These are phyloP conservation scores for Protophormia terraenovae DNA, from an alignment of 2,888 invertebrate species.

Conservation along the genomic window DNA sequence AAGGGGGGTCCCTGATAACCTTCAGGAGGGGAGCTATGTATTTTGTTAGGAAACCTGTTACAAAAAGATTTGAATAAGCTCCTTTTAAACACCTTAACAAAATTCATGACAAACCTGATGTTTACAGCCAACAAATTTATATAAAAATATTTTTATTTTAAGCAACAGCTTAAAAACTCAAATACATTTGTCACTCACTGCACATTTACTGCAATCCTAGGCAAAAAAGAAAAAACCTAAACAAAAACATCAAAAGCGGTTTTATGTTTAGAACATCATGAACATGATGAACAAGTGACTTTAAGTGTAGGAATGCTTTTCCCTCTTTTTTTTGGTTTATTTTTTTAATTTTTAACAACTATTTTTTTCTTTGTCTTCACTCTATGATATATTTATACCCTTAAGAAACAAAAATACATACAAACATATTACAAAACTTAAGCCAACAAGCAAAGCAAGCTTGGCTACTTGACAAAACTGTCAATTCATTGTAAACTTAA, in stretches of 20 bases:
- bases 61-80: too few species aligned
- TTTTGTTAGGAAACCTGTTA: too few species aligned
- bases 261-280: conserved; percentile 22
- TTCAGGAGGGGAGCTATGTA: too few species aligned
- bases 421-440: conserved; percentile 27
- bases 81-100: too few species aligned
- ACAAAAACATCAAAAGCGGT: conserved; percentile 54
- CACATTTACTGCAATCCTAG: background rate
- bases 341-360: background rate
- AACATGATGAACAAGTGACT: conserved; percentile 51
- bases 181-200: background rate
- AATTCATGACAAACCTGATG: too few species aligned
- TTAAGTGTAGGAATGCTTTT: conserved; percentile 50
- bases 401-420: conserved; percentile 21
- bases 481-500: conserved; percentile 56
- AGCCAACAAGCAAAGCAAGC: conserved; percentile 16
- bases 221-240: background rate
- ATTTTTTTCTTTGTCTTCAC: background rate
- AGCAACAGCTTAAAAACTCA: background rate
- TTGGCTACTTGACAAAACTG: conserved; percentile 65
- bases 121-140: too few species aligned
- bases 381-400: conserved; percentile 19
- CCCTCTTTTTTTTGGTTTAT: background rate
- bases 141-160: too few species aligned
- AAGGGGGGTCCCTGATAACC: too few species aligned